Percentiles rank a stretch among this genome's conserved stretches.
Evolutionary conservation across 2,113 vertebrate genomes (phyloP).

Genomic region (Anarhynchus alexandrinus): DNA sequence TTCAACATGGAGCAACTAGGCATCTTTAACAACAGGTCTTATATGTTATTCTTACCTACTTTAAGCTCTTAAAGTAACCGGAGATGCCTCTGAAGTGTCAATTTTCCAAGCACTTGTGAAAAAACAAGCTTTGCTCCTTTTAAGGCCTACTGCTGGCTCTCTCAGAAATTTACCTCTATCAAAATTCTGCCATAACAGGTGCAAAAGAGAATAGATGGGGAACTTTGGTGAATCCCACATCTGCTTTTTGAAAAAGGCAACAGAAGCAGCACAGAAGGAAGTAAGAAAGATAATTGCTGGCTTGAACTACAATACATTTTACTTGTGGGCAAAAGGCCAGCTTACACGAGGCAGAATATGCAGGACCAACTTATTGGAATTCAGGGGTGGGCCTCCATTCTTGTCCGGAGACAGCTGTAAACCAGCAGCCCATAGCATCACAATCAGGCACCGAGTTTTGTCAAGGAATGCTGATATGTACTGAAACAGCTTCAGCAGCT

Average conservation of each 20-base stretch:
- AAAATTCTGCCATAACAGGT: constrained; percentile 63
- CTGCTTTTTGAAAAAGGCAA: constrained; percentile 66
- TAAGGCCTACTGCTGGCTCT: neutral
- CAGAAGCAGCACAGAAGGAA: constrained; percentile 83
- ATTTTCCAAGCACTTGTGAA: neutral
- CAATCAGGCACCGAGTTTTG: constrained; percentile 87
- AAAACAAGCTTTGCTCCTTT: neutral
- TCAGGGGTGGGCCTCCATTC: constrained; percentile 85
- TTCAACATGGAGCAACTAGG: neutral
- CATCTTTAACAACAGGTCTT: neutral
- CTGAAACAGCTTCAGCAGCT: constrained; percentile 81
- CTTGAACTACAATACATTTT: constrained; percentile 73
- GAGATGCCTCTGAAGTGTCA: neutral
- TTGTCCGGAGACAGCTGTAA: constrained; percentile 96
- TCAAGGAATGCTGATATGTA: constrained; percentile 89
- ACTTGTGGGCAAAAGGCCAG: constrained; percentile 90
- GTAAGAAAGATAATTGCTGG: constrained; percentile 78
- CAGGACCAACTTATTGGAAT: constrained; percentile 92
- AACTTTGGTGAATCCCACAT: constrained; percentile 72
- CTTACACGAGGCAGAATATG: constrained; percentile 79
- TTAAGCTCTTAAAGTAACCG: neutral
- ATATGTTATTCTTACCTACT: neutral
- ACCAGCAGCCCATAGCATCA: constrained; percentile 93
- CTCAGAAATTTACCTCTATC: constrained; percentile 30
- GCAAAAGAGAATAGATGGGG: constrained; percentile 53